A percentile compares a stretch with the other conserved stretches of the same genome.
Evolutionary conservation across 53 echinoderm and acorn worm genomes (phyloP).

Genomic region (Astropecten irregularis): DNA sequence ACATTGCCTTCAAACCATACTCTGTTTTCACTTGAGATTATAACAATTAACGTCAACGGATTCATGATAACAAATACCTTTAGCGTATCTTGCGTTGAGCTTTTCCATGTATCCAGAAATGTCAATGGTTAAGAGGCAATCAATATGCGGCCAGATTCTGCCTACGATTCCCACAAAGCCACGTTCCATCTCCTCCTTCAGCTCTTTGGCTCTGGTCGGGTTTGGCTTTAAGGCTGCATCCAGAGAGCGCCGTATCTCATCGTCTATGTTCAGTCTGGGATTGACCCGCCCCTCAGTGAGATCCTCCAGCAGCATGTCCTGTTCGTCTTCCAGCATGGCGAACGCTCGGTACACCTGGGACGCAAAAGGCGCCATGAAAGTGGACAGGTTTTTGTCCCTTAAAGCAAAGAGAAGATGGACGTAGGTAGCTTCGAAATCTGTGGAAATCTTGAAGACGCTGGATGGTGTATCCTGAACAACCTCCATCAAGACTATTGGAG

Average conservation of each 20-base stretch:
- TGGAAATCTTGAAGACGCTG: slow-evolving; percentile 70
- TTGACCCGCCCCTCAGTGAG: slow-evolving; percentile 68
- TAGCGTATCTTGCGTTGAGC: slow-evolving; percentile 25
- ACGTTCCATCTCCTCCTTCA: slow-evolving; percentile 73
- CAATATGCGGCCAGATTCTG: slow-evolving; percentile 81
- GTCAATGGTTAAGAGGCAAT: neutral
- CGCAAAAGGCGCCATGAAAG: slow-evolving; percentile 77
- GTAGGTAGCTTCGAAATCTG: slow-evolving; percentile 82
- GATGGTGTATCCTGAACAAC: slow-evolving; percentile 49
- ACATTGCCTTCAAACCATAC: too few relatives aligned
- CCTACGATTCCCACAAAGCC: slow-evolving; percentile 77
- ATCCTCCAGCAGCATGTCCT: slow-evolving; percentile 70
- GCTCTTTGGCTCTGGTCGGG: slow-evolving; percentile 71
- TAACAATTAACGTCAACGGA: too few relatives aligned
- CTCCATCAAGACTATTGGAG: too few relatives aligned
- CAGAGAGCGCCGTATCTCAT: slow-evolving; percentile 58
- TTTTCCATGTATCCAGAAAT: slow-evolving; percentile 45
- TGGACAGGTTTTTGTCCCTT: slow-evolving; percentile 63
- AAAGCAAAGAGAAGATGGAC: slow-evolving; percentile 86
- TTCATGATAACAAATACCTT: too few relatives aligned
- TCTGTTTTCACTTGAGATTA: too few relatives aligned
- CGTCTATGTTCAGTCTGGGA: slow-evolving; percentile 61
- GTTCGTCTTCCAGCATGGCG: slow-evolving; percentile 69
- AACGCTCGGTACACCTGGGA: slow-evolving; percentile 78
- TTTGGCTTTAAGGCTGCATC: slow-evolving; percentile 69